Conservation (phyloP, 2,888 invertebrate genomes). For the Hyppa rectilinea region DNA sequence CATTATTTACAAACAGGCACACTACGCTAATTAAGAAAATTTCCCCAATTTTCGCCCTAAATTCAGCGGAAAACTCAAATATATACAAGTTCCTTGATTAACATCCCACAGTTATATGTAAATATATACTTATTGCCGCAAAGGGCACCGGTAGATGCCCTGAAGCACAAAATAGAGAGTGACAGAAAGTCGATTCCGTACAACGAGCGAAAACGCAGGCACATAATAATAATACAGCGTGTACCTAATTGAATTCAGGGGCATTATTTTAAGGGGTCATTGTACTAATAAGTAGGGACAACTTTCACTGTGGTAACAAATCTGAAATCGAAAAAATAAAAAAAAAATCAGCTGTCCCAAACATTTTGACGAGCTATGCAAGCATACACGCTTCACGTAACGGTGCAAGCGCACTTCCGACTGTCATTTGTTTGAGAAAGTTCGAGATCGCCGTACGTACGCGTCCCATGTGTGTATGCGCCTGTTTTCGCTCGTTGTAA, state of each 20-base stretch:
- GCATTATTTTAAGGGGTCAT: too few species aligned
- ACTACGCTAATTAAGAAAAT: constrained; percentile 57
- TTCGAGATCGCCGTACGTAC: neutral
- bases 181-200: constrained; percentile 1
- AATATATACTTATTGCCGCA: constrained; percentile 72
- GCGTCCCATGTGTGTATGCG: neutral
- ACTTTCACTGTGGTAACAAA: too few species aligned
- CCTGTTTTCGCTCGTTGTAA: neutral
- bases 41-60: constrained; percentile 37
- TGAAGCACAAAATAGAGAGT: constrained; percentile 55
- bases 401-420: neutral
- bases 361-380: too few species aligned
- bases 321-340: too few species aligned
- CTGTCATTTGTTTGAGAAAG: neutral
- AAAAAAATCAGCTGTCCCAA: too few species aligned
- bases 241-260: too few species aligned
- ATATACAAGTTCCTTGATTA: constrained; percentile 77
- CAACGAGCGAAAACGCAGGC: neutral
- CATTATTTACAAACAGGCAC: constrained; percentile 28
- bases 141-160: constrained; percentile 70
- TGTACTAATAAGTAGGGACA: too few species aligned
- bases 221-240: constrained; percentile 6
- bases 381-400: neutral
- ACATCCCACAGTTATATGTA: constrained; percentile 77
- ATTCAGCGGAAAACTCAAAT: constrained; percentile 67